phyloP scores from a whole-genome alignment of 2,797 vertebrate species.

The Leptatherina wallacei region DNA sequence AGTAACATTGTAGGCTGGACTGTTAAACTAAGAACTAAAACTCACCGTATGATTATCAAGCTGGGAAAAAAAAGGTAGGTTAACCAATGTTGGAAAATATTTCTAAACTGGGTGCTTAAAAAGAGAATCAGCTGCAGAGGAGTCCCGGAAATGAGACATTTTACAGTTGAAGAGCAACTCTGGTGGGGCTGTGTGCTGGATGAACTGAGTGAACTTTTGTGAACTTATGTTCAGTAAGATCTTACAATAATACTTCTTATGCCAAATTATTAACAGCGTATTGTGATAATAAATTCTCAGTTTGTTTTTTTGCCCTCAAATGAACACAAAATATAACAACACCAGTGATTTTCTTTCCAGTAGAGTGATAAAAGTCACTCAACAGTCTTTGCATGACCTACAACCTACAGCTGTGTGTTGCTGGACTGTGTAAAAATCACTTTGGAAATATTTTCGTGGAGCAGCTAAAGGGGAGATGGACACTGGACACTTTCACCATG shows the following conservation, averaged over 20 bases:
- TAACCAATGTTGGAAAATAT: too few relatives aligned
- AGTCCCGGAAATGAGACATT: neutral
- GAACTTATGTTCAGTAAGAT: neutral
- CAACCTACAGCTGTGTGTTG: constrained; percentile 6
- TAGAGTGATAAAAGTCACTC: constrained; percentile 3
- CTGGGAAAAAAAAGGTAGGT: too few relatives aligned
- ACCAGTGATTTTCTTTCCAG: neutral
- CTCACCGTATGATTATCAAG: too few relatives aligned
- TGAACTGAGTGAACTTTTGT: neutral
- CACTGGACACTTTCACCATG: constrained; percentile 21
- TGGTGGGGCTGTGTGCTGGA: neutral
- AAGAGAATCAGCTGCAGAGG: neutral
- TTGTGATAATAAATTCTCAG: neutral
- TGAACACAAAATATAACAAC: neutral
- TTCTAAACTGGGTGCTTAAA: neutral
- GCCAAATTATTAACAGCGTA: neutral
- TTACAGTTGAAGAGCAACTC: neutral
- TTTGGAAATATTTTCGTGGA: constrained; percentile 31
- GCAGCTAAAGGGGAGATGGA: constrained; percentile 29
- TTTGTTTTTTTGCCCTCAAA: neutral
- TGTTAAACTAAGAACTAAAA: too few relatives aligned
- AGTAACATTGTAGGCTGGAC: too few relatives aligned
- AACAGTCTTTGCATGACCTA: constrained; percentile 9
- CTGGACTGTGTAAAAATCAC: constrained; percentile 12
- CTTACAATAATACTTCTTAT: neutral